A percentile compares a stretch with the other conserved stretches of the same genome.
These are phyloP conservation scores for Dromius quadrimaculatus DNA, from an alignment of 2,888 invertebrate genomes.

Conservation along the genomic window DNA sequence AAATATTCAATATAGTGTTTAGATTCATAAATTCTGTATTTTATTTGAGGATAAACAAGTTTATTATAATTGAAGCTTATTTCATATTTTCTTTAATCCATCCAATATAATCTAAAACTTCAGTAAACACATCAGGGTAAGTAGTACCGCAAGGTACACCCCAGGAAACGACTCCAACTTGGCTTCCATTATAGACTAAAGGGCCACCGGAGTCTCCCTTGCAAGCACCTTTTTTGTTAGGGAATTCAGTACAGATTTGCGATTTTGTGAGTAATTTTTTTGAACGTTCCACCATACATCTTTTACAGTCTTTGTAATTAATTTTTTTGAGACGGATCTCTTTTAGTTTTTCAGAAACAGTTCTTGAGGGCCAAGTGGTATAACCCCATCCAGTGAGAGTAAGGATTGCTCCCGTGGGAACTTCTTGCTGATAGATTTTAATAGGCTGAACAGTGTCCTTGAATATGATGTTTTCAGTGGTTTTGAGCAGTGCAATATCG, in stretches of 20 bases:
- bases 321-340: no score
- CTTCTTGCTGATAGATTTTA: conserved; percentile 61
- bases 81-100: conserved; percentile 62
- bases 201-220: conserved; percentile 64
- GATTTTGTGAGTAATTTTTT: no score
- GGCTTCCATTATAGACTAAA: conserved; percentile 47
- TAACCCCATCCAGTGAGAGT: conserved; percentile 70
- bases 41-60: no score
- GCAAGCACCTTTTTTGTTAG: no score
- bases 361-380: conserved; percentile 70
- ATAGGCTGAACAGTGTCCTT: conserved; percentile 53
- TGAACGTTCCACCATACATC: no score
- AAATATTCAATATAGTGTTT: no score
- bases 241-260: no score
- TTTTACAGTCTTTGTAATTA: no score
- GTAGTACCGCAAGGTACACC: conserved; percentile 66
- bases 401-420: conserved; percentile 62
- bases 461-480: conserved; percentile 46
- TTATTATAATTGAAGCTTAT: no score
- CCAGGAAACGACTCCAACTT: conserved; percentile 63
- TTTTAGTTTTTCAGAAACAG: no score
- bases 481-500: conserved; percentile 56
- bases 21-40: no score
- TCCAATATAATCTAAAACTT: conserved; percentile 62
- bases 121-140: conserved; percentile 65